These are phyloP conservation scores for Epicauta chinensis DNA, from an alignment of 1,140 invertebrate genomes.

Conservation along the genomic window DNA sequence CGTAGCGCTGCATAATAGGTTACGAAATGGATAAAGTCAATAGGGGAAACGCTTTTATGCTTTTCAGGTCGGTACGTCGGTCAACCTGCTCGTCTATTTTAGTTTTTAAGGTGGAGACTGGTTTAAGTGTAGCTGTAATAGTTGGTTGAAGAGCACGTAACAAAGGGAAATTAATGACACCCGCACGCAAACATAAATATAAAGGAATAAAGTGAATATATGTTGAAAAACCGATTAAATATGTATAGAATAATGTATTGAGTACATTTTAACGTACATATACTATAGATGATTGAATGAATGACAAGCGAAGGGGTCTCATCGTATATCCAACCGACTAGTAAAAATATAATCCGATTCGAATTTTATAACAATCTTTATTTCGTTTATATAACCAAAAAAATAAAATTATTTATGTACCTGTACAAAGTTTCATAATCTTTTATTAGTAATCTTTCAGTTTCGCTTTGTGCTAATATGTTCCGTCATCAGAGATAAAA, in stretches of 20 bases:
- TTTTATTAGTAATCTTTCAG: slow-evolving; percentile 5
- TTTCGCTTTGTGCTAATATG: slow-evolving; percentile 16
- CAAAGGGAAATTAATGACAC: slow-evolving; percentile 29
- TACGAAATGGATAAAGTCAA: slow-evolving; percentile 11
- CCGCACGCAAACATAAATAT: slow-evolving; percentile 26
- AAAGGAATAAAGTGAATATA: slow-evolving; percentile 24
- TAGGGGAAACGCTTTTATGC: slow-evolving; percentile 12
- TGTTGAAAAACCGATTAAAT: slow-evolving; percentile 9
- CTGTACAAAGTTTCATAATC: slow-evolving; percentile 5
- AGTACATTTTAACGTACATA: slow-evolving; percentile 16
- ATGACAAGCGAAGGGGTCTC: slow-evolving; percentile 4
- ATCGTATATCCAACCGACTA: too few relatives aligned
- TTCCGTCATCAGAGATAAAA: slow-evolving; percentile 21
- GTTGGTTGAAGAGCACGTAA: slow-evolving; percentile 22
- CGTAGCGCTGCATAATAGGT: slow-evolving; percentile 9
- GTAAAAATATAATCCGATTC: slow-evolving; percentile 3
- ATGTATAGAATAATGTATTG: slow-evolving; percentile 23
- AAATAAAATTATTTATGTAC: slow-evolving; percentile 7
- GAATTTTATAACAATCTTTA: slow-evolving; percentile 13
- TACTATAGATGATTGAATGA: slow-evolving; percentile 15
- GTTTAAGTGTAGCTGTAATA: slow-evolving; percentile 19
- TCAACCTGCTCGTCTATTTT: slow-evolving; percentile 8
- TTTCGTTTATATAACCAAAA: neutral
- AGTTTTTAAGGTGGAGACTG: slow-evolving; percentile 7
- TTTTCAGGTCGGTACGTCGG: slow-evolving; percentile 4